Evolutionary conservation across 2,797 vertebrate species (phyloP), one percentile per base, ranked within the genome.

Genomic region (Hemibagrus guttatus): DNA sequence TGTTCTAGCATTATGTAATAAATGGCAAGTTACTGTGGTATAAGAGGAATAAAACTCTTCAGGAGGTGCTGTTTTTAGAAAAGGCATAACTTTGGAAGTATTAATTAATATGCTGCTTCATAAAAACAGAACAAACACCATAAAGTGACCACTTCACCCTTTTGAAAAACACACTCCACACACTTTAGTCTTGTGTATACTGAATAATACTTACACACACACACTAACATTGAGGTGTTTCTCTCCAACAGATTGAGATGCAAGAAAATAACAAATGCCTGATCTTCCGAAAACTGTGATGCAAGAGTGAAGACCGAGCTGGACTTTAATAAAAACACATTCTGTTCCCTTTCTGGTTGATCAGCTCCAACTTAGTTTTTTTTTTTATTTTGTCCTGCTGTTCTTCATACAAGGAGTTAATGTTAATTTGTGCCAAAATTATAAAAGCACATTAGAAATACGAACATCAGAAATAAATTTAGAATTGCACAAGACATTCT

Each of bases 221-320:
- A 28, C n/a, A 12, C 2, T n/a, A 21, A 46, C 8, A 7, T 81
- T 14, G 78, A 89, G 90, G 14, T 91, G 14, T 85, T n/a, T 52
- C 0, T 85, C 80, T n/a, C n/a, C 12, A 28, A 68, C 88, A 96
- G 95, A 90, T 95, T 49, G 94, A 96, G 83, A 95, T 95, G 95
- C 93, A 94, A 59, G 91, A 95, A 58, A 94, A 89, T 86, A 93
- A 93, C 90, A 96, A 95, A 94, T 93, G 94, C 87, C 94, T 96
- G 87, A 64, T 64, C 63, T 64, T 64, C 63, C 4, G 63, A 28
- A 95, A 95, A 90, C 54, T 93, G 35, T 94, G 86, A 91, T 16
- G 35, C 28, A 46, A 17, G 64, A 28, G 28, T 31, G 28, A 66
- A 66, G 5, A 28, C 28, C 63, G 28, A 0, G 63, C 6, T 16